These are phyloP conservation scores for Neosalanx taihuensis DNA, from an alignment of 2,797 vertebrate species.

Conservation along the genomic window DNA sequence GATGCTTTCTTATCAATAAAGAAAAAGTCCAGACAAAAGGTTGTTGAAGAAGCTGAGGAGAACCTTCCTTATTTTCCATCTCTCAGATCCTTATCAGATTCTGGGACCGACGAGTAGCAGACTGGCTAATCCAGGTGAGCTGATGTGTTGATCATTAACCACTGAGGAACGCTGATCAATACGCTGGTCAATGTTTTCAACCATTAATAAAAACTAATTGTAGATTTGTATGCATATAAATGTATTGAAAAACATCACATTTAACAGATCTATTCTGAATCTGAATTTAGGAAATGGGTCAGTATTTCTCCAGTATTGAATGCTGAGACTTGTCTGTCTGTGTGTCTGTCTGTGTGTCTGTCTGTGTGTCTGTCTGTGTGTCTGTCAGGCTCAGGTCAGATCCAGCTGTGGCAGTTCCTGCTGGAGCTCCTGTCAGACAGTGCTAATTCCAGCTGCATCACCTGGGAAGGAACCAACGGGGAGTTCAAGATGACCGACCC, in stretches of 20 bases:
- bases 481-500: conserved; percentile 91
- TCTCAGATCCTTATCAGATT: conserved; percentile 85
- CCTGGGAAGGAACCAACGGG: conserved; percentile 87
- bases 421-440: conserved; percentile 87
- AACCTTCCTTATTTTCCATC: conserved; percentile 6
- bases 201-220: too few species aligned
- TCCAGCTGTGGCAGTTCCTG: conserved; percentile 87
- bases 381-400: conserved; percentile 81
- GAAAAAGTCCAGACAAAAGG: not conserved
- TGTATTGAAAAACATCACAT: not conserved
- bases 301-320: not conserved
- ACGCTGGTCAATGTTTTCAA: not conserved
- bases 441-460: conserved; percentile 85
- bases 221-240: not conserved
- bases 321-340: not conserved
- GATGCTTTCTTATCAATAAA: not conserved
- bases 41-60: not conserved
- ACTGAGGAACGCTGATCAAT: too few species aligned
- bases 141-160: not conserved
- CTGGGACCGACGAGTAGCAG: conserved; percentile 86
- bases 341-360: conserved; percentile 7
- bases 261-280: not conserved
- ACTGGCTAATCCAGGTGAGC: conserved; percentile 85
- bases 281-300: not conserved
- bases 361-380: not conserved